phyloP scores from a whole-genome alignment of 2,797 vertebrate genomes.

The Gobio occitaniae region DNA sequence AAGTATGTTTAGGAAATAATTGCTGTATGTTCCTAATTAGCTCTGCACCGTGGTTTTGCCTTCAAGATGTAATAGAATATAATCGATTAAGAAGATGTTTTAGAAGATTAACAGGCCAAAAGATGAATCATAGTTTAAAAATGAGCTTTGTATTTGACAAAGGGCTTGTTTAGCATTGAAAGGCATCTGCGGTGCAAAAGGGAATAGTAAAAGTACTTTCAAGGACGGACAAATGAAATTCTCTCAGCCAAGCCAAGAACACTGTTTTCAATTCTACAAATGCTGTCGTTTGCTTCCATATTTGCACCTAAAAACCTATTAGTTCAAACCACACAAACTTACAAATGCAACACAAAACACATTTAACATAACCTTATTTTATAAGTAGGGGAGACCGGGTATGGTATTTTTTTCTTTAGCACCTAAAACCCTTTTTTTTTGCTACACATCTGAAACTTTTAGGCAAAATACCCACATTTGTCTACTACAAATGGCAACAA shows the following conservation, averaged over 20 bases:
- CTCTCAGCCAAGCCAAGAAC: constrained; percentile 8
- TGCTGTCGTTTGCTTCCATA: not conserved
- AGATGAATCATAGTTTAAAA: constrained; percentile 28
- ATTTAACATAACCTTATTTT: not conserved
- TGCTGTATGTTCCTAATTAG: not conserved
- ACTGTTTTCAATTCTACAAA: not conserved
- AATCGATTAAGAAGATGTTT: constrained; percentile 4
- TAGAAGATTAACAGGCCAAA: constrained; percentile 5
- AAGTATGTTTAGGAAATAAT: not conserved
- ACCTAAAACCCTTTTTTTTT: too few relatives aligned
- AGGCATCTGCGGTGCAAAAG: not conserved
- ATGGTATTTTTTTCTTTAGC: too few relatives aligned
- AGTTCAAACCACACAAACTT: not conserved
- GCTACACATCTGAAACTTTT: too few relatives aligned
- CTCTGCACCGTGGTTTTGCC: not conserved
- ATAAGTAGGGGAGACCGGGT: too few relatives aligned
- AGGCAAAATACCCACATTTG: too few relatives aligned
- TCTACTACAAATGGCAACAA: too few relatives aligned
- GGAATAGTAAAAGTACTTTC: constrained; percentile 3
- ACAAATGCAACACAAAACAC: too few relatives aligned
- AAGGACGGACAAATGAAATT: not conserved
- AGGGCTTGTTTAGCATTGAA: not conserved
- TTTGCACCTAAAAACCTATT: not conserved
- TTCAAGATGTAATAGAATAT: not conserved
- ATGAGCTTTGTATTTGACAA: not conserved